A percentile compares a stretch with the other conserved stretches of the same genome.
phyloP scores from a whole-genome alignment of 2,888 invertebrate species.

The Andrena praecox region DNA sequence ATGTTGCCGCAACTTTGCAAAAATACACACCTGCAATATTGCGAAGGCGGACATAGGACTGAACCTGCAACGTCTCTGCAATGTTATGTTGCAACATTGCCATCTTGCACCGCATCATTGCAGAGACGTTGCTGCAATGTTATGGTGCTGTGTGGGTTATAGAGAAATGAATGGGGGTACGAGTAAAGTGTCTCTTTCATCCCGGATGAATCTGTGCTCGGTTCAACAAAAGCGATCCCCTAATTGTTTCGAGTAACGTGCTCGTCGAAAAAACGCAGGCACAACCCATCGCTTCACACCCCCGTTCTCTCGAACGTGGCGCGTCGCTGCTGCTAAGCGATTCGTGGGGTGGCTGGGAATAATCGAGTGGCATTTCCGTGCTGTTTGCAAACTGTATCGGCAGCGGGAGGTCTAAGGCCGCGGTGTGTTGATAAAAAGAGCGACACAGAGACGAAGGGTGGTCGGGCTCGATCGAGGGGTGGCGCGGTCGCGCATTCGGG shows the following conservation, averaged over 20 bases:
- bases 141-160: too few species aligned
- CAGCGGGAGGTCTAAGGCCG: constrained; percentile 60
- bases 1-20: too few species aligned
- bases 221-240: not conserved
- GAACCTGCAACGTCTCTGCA: too few species aligned
- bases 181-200: not conserved
- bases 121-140: too few species aligned
- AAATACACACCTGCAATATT: too few species aligned
- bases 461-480: constrained; percentile 31
- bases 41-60: too few species aligned
- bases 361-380: constrained; percentile 80
- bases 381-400: constrained; percentile 80
- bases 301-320: constrained; percentile 20
- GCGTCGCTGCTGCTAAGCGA: constrained; percentile 43
- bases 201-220: not conserved
- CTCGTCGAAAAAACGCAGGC: not conserved
- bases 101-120: too few species aligned
- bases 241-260: constrained; percentile 5
- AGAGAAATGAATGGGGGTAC: too few species aligned
- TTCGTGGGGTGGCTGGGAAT: constrained; percentile 58
- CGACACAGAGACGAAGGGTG: constrained; percentile 36
- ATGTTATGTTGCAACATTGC: too few species aligned
- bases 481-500: constrained; percentile 35
- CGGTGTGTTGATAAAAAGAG: constrained; percentile 35
- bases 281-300: not conserved